Evolutionary conservation across 53 echinoderm and acorn worm species (phyloP).

Genomic region (Paelopatides confundens): DNA sequence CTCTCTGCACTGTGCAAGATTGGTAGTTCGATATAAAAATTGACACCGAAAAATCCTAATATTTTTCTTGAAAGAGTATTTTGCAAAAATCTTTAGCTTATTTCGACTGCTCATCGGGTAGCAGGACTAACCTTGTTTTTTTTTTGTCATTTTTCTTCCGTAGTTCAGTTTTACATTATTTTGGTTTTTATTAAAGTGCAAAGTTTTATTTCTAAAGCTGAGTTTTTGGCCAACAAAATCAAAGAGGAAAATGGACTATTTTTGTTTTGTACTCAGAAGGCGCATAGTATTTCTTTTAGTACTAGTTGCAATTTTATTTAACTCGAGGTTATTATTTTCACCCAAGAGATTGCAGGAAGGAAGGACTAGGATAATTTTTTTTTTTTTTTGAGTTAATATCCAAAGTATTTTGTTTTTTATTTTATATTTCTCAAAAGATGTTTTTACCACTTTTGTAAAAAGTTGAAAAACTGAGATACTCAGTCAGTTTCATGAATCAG

Average conservation of each 20-base stretch:
- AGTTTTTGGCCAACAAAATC: neutral
- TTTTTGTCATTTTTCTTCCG: no score
- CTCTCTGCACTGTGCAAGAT: conserved; percentile 35
- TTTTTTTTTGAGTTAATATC: conserved; percentile 22
- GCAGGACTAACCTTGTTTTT: conserved; percentile 17
- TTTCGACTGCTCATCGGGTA: conserved; percentile 11
- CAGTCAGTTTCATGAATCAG: conserved; percentile 1
- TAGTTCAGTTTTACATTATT: conserved; percentile 30
- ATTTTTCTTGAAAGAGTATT: conserved; percentile 30
- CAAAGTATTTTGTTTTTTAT: conserved; percentile 31
- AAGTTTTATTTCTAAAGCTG: neutral
- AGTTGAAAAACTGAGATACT: neutral
- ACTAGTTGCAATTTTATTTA: conserved; percentile 11
- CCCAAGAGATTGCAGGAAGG: conserved; percentile 21
- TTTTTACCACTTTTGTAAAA: conserved; percentile 24
- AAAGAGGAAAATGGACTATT: neutral
- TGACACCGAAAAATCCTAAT: conserved; percentile 25
- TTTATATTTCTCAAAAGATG: conserved; percentile 8
- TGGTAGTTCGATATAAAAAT: conserved; percentile 4
- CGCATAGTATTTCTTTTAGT: conserved; percentile 16
- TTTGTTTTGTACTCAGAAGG: conserved; percentile 13
- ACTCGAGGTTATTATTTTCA: conserved; percentile 27
- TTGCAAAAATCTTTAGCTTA: conserved; percentile 7
- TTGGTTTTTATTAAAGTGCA: conserved; percentile 29
- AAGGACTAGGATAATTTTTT: neutral